phyloP scores from a whole-genome alignment of 1,140 invertebrate species.

The Daktulosphaira vitifoliae region DNA sequence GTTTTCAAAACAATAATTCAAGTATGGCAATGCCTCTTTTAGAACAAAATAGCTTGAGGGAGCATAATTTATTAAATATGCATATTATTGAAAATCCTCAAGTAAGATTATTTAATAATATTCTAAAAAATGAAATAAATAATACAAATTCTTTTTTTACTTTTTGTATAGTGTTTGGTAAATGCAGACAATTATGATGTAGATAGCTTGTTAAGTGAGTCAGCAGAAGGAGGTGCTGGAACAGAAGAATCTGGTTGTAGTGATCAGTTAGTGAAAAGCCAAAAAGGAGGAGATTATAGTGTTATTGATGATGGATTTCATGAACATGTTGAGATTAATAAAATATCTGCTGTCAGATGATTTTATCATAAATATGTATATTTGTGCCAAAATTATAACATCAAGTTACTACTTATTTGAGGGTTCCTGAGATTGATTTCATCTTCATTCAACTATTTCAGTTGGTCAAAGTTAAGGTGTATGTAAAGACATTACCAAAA shows the following conservation, averaged over 20 bases:
- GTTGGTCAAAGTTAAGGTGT: no score
- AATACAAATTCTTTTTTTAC: slow-evolving; percentile 1
- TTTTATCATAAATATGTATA: background rate
- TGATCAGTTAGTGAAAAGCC: slow-evolving; percentile 6
- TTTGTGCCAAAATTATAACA: background rate
- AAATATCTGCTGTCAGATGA: background rate
- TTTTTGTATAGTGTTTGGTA: slow-evolving; percentile 2
- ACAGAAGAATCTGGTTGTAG: slow-evolving; percentile 21
- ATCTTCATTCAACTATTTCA: no score
- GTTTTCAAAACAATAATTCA: slow-evolving; percentile 14
- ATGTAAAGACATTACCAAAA: no score
- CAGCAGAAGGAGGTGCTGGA: slow-evolving; percentile 17
- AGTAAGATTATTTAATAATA: background rate
- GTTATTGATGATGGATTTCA: slow-evolving; percentile 25
- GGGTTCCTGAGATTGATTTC: background rate
- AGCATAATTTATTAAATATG: background rate
- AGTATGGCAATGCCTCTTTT: slow-evolving; percentile 14
- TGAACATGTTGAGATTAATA: slow-evolving; percentile 5
- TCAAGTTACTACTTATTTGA: background rate
- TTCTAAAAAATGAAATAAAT: no score
- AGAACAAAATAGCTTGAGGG: background rate
- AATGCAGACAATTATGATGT: slow-evolving; percentile 13
- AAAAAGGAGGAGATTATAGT: slow-evolving; percentile 13
- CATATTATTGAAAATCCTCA: slow-evolving; percentile 23
- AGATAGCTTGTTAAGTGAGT: slow-evolving; percentile 21